Evolutionary conservation across 2,113 vertebrate species (phyloP), one percentile per base, ranked within the genome.

Genomic region (Prunella fulvescens): DNA sequence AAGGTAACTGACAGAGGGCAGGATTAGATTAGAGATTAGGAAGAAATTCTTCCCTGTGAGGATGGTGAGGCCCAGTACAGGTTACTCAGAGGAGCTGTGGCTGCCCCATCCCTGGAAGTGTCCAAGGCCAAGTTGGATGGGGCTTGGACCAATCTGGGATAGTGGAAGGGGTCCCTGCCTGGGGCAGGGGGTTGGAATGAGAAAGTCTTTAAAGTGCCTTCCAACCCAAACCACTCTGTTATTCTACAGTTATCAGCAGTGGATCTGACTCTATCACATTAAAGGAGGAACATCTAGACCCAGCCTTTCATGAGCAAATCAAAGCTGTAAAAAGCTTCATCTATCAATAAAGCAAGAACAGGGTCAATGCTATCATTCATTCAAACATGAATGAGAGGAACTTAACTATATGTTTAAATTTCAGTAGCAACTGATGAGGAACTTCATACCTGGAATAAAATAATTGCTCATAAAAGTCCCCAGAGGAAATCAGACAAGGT

Each of bases 41-140:
- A 83, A 19, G 5, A 69, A 61, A 76, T 31, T 48, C 10, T 54
- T 76, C 17, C 17, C 35, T 48, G 12, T 26, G 25, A 61, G 22
- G n/a, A 17, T 19, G 31, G 5, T 2, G 40, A 82, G 8, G 22
- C 1, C 47, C 13, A 9, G 70, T 62, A 89, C n/a, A 61, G 14
- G 20, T 0, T 62, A 18, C 8, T 20, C 35, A 62, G 48, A 37
- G 31, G 1, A 56, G 22, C 56, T 48, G 54, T 54, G 70, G 54
- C 2, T 54, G 35, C 14, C 4, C 25, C 70, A 48, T 28, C 17
- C 39, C 18, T 48, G 35, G 25, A 16, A 77, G 31, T 14, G 25
- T 28, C 0, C 71, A 54, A 54, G 40, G 40, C 40, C 56, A 82
- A 35, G 14, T 0, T 42, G 54, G 29, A 54, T 0, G 0, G 29